These are phyloP conservation scores for Carposina sasakii DNA, from an alignment of 1,140 invertebrate genomes.

Conservation along the genomic window DNA sequence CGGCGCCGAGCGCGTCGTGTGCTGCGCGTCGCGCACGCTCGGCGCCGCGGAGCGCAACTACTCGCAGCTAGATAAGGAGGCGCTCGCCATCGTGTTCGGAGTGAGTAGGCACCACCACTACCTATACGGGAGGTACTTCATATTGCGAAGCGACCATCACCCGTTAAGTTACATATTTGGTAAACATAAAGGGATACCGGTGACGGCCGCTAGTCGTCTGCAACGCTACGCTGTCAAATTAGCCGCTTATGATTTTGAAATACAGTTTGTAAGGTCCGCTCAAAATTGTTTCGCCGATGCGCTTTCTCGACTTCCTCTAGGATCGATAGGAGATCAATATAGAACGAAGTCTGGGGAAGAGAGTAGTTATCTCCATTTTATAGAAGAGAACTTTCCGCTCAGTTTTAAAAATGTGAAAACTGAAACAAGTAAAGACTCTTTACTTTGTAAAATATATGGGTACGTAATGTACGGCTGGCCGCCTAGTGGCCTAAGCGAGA, in stretches of 20 bases:
- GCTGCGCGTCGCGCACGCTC: constrained; percentile 59
- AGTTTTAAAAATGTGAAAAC: constrained; percentile 10
- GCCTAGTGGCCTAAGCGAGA: neutral
- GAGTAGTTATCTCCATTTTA: constrained; percentile 5
- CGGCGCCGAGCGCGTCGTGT: constrained; percentile 15
- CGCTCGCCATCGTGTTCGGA: constrained; percentile 57
- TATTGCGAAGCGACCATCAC: constrained; percentile 38
- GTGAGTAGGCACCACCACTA: constrained; percentile 67
- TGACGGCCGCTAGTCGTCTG: constrained; percentile 23
- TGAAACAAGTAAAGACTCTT: constrained; percentile 1
- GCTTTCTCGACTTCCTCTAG: constrained; percentile 5
- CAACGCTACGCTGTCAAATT: constrained; percentile 40
- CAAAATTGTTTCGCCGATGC: constrained; percentile 10
- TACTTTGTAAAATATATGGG: constrained; percentile 15
- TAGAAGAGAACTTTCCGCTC: constrained; percentile 10
- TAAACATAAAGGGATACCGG: constrained; percentile 27
- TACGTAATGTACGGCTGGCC: constrained; percentile 25
- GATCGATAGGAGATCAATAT: neutral
- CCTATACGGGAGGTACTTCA: constrained; percentile 49
- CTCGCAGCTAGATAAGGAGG: constrained; percentile 69
- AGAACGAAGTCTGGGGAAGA: neutral
- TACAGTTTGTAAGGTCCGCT: constrained; percentile 4
- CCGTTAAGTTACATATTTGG: constrained; percentile 50
- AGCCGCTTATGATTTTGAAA: constrained; percentile 8
- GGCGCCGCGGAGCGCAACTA: constrained; percentile 64